A percentile compares a stretch with the other conserved stretches of the same genome.
Evolutionary conservation across 2,113 vertebrate genomes (phyloP).

Genomic region (Furnarius figulus): DNA sequence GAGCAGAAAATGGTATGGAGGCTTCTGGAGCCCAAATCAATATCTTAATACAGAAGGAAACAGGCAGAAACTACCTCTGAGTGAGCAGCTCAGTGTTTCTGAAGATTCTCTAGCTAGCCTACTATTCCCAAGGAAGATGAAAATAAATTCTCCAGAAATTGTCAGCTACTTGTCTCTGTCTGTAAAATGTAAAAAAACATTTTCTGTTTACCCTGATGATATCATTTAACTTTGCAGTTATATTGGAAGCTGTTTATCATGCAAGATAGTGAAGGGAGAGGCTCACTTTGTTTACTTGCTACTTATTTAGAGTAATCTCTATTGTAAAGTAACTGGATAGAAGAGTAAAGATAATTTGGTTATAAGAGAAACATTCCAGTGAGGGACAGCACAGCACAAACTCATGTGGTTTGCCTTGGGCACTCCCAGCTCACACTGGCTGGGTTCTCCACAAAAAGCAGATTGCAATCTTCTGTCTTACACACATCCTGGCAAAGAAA

Average conservation of each 20-base stretch:
- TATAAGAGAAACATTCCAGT: neutral
- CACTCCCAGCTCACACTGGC: neutral
- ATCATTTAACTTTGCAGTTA: neutral
- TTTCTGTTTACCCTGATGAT: neutral
- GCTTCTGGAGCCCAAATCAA: neutral
- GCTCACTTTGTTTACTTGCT: neutral
- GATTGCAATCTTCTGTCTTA: neutral
- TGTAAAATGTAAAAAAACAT: neutral
- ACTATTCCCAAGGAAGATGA: neutral
- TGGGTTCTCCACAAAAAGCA: neutral
- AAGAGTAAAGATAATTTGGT: neutral
- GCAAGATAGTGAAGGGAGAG: neutral
- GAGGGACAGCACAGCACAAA: neutral
- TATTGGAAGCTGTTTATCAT: neutral
- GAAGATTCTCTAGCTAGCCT: neutral
- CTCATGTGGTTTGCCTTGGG: neutral
- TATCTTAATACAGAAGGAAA: neutral
- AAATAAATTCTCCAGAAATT: neutral
- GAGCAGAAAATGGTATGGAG: neutral
- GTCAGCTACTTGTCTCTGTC: neutral
- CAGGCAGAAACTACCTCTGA: neutral
- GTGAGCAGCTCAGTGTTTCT: neutral
- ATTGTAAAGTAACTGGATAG: neutral
- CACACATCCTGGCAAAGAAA: neutral
- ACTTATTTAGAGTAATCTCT: neutral